phyloP scores from a whole-genome alignment of 2,797 vertebrate genomes.

The Propithecus perrieri region DNA sequence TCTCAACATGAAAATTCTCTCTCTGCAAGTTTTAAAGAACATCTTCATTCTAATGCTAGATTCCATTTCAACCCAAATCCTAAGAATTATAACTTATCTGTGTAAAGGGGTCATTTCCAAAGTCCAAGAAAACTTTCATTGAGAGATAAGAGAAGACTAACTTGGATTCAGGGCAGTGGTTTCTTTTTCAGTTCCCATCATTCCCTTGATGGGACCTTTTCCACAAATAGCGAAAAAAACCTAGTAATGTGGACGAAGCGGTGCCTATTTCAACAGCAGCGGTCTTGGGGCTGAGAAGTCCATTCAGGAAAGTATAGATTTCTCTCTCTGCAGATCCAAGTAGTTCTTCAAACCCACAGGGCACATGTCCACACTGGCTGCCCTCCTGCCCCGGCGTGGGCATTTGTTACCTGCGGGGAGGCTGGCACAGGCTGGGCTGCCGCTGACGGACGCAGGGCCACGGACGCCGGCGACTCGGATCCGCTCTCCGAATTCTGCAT shows the following conservation, averaged over 20 bases:
- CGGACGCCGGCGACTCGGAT: constrained; percentile 91
- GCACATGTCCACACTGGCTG: accelerated
- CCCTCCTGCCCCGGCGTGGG: background rate
- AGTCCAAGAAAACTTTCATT: background rate
- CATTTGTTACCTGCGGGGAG: constrained; percentile 93
- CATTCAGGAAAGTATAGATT: background rate
- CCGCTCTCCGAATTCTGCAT: constrained; percentile 97
- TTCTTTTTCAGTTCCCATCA: background rate
- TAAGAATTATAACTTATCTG: background rate
- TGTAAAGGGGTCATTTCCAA: background rate
- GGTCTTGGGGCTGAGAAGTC: background rate
- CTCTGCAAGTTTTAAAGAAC: background rate
- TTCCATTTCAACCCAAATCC: background rate
- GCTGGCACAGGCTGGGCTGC: constrained; percentile 94
- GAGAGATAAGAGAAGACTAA: background rate
- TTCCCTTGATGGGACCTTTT: background rate
- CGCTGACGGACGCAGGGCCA: constrained; percentile 91
- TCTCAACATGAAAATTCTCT: background rate
- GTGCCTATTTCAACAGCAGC: background rate
- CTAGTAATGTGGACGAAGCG: background rate
- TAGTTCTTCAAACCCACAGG: background rate
- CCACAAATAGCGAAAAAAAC: background rate
- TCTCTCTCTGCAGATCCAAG: background rate
- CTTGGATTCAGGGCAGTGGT: background rate
- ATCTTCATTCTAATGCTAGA: background rate